Conservation (phyloP, 2,113 vertebrate genomes). For the Thunnus maccoyii region DNA sequence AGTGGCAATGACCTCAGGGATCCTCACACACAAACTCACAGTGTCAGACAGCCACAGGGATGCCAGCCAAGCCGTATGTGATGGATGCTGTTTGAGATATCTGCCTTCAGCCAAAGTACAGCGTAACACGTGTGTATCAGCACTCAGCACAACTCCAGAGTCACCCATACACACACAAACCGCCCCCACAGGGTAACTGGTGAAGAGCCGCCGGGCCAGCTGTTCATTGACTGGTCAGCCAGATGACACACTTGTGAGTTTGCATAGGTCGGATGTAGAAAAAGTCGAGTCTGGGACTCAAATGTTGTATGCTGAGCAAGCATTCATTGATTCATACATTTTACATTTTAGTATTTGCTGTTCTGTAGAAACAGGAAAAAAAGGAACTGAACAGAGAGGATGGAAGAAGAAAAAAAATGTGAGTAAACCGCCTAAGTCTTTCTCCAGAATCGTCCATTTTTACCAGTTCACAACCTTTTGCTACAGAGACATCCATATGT, state of each 20-base stretch:
- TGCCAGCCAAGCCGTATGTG: constrained; percentile 19
- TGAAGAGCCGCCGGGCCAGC: not conserved
- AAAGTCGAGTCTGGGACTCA: constrained; percentile 18
- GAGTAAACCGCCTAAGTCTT: not conserved
- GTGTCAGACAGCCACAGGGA: not conserved
- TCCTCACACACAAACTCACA: constrained; percentile 11
- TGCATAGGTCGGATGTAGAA: not conserved
- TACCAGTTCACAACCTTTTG: not conserved
- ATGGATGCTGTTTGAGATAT: constrained; percentile 17
- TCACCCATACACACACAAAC: not conserved
- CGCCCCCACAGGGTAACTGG: not conserved
- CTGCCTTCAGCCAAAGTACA: constrained; percentile 22
- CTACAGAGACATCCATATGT: constrained; percentile 25
- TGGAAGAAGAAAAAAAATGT: not conserved
- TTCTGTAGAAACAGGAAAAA: not conserved
- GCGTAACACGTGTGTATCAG: constrained; percentile 3
- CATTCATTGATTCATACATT: not conserved
- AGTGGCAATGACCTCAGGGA: constrained; percentile 7
- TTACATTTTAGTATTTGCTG: not conserved
- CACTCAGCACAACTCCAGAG: not conserved
- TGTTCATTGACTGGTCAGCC: not conserved
- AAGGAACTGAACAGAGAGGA: not conserved
- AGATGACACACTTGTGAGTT: not conserved
- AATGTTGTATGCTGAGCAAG: not conserved
- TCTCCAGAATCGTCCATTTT: not conserved